These are phyloP conservation scores for Tachina grossa DNA, from an alignment of 2,888 invertebrate species.

Conservation along the genomic window DNA sequence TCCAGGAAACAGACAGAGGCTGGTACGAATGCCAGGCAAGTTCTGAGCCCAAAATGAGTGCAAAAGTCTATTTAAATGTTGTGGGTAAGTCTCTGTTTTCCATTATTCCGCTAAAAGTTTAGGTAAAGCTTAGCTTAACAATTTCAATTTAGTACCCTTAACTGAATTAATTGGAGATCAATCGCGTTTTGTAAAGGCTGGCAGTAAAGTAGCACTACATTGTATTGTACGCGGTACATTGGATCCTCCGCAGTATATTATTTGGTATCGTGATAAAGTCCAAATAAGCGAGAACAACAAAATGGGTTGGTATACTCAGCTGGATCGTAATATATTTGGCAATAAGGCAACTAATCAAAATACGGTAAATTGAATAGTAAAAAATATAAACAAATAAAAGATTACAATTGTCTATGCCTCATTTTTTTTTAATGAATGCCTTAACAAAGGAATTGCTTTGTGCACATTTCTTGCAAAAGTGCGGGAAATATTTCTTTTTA, in stretches of 20 bases:
- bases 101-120: background rate
- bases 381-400: background rate
- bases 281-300: conserved; percentile 81
- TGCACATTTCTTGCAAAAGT: too few species aligned
- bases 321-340: conserved; percentile 81
- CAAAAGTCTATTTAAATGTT: conserved; percentile 93
- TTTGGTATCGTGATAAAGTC: conserved; percentile 90
- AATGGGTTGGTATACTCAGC: conserved; percentile 81
- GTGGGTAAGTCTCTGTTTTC: conserved; percentile 87
- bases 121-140: background rate
- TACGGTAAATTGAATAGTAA: conserved; percentile 77
- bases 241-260: conserved; percentile 95
- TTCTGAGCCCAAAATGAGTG: conserved; percentile 96
- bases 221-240: conserved; percentile 95
- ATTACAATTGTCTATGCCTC: too few species aligned
- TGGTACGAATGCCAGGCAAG: conserved; percentile 97
- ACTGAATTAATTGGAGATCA: conserved; percentile 94
- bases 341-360: conserved; percentile 80
- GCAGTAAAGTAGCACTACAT: conserved; percentile 93
- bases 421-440: too few species aligned
- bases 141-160: conserved; percentile 88
- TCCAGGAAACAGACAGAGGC: conserved; percentile 92
- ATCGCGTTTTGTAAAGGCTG: conserved; percentile 94
- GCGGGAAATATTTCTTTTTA: too few species aligned
- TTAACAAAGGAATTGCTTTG: too few species aligned